Evolutionary conservation across 37 sponge, comb jelly and placozoan species (phyloP), one percentile per base, ranked within the genome.

Genomic region (Axinella damicornis): DNA sequence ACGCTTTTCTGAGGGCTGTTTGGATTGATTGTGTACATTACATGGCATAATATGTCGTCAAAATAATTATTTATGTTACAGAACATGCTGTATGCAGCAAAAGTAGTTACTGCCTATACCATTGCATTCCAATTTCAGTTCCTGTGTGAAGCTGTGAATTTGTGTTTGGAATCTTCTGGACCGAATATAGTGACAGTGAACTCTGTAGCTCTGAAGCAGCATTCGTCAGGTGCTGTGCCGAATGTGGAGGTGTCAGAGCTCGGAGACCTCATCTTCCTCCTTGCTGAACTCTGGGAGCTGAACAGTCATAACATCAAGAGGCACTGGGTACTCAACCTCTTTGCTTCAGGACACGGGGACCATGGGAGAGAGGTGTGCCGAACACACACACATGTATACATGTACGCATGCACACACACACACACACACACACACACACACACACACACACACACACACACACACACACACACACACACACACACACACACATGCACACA

Each of bases 321-420:
- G 32, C 73, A 88, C 36, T 88, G 82, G 82, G 83, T 88, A 16
- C 52, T 65, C 27, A 73, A 71, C 64, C 65, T 87, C 53, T 88
- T 82, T 81, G 77, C 83, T 27, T 63, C 72, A 82, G 89, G 89
- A 32, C 31, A 69, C 28, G 71, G 27, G 12, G 89, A 82, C 37
- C 56, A 69, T 21, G 89, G 83, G 70, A 82, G 58, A 60, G 60
- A 82, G 40, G 89, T 88, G n/a, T n/a, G n/a, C n/a, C n/a, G n/a
- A n/a, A n/a, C n/a, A n/a, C n/a, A n/a, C n/a, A n/a, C n/a, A n/a
- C n/a, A n/a, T n/a, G n/a, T n/a, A n/a, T n/a, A n/a, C n/a, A n/a
- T n/a, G n/a, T n/a, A n/a, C n/a, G n/a, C n/a, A n/a, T n/a, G n/a
- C n/a, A n/a, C n/a, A n/a, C n/a, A n/a, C n/a, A n/a, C n/a, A n/a